Base-by-base conservation (phyloP, 2,113 vertebrate species). In the Gambusia holbrooki region DNA sequence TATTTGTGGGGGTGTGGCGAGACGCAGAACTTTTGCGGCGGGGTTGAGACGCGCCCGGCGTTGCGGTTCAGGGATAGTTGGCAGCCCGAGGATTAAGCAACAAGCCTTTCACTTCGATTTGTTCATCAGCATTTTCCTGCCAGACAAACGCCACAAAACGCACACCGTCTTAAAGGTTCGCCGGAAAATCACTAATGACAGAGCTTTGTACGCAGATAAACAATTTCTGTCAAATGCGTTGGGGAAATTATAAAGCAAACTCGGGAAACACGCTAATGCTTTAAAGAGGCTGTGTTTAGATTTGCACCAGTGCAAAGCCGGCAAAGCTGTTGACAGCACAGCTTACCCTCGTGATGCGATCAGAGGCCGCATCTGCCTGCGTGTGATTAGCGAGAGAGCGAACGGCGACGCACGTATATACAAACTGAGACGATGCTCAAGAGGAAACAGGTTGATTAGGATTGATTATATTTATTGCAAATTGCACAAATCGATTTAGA, bases 51-150 rank as follows among this genome's bases (percentile, higher is more conserved):
- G 66, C 69, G 84, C 69, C 84, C 67, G 77, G 62, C 81, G 77
- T 69, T 48, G 75, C 89, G 89, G 92, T 91, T 89, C 87, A 85
- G 88, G 90, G 83, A 94, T 90, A 92, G 92, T 90, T 94, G 90
- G 92, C 90, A 84, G 89, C 87, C 87, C 86, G 87, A 86, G 90
- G 94, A 94, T 95, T 95, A 95, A 91, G 82, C 80, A 84, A 86
- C 90, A 94, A 93, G 94, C 92, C 78, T 94, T 94, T 95, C 94
- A 93, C 67, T 94, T 93, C 90, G 90, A 95, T 94, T 95, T 95
- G 92, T 93, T 93, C 92, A 91, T 94, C 94, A 95, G 94, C 90
- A 93, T 95, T 94, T 93, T 68, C 78, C 45, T 37, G 5, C 64
- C 71, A 71, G 87, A 83, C 77, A 70, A 74, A 74, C 35, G 40